Conservation (phyloP, 2,113 vertebrate species). For the Pelusios castaneus region DNA sequence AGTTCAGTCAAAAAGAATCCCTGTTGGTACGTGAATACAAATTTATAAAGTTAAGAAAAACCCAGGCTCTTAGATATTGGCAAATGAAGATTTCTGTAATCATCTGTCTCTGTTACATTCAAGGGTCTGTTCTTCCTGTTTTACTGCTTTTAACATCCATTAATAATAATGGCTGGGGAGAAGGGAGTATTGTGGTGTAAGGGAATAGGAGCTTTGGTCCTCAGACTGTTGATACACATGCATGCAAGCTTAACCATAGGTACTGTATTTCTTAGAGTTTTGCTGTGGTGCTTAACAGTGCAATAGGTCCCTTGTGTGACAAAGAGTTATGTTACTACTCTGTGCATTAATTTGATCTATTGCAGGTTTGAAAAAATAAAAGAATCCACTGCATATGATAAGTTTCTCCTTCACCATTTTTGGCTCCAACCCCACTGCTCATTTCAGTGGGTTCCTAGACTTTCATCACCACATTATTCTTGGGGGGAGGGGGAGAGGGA, state of each 20-base stretch:
- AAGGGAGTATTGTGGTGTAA: rapidly evolving
- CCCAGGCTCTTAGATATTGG: not conserved
- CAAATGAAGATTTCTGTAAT: not conserved
- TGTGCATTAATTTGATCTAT: constrained; percentile 26
- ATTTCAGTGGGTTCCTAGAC: constrained; percentile 32
- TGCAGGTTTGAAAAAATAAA: constrained; percentile 50
- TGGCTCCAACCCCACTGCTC: not conserved
- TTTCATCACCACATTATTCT: constrained; percentile 27
- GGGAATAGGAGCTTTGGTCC: not conserved
- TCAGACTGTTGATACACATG: not conserved
- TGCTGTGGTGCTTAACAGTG: constrained; percentile 59
- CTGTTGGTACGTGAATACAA: not conserved
- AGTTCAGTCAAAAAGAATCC: constrained; percentile 14
- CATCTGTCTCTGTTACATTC: not conserved
- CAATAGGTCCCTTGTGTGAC: constrained; percentile 59
- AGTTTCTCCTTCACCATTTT: constrained; percentile 39
- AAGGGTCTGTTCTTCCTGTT: not conserved
- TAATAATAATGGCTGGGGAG: not conserved
- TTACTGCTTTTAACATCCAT: not conserved
- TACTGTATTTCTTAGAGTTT: constrained; percentile 48
- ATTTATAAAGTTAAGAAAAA: not conserved
- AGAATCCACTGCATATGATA: constrained; percentile 25
- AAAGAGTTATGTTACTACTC: constrained; percentile 43
- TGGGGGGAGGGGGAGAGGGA: not conserved
- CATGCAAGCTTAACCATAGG: constrained; percentile 30